Conservation (phyloP, 2,888 invertebrate species). For the Polydrusus tereticollis region DNA sequence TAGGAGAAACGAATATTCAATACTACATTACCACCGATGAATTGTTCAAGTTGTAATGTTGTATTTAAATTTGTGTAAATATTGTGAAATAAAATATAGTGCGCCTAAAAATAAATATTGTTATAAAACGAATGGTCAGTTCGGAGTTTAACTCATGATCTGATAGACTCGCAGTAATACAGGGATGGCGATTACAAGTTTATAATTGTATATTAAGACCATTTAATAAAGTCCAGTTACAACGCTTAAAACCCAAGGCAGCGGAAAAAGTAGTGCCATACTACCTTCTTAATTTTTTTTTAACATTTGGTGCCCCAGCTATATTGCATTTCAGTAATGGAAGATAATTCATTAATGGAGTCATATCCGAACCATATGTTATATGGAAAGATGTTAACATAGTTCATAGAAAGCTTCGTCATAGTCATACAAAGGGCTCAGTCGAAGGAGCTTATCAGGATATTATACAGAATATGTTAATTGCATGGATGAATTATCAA, state of each 20-base stretch:
- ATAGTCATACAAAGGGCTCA: slow-evolving; percentile 35
- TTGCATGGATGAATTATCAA: slow-evolving; percentile 58
- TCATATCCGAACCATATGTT: slow-evolving; percentile 41
- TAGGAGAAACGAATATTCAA: too few species aligned
- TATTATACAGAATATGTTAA: slow-evolving; percentile 52
- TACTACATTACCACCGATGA: too few species aligned
- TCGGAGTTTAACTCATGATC: slow-evolving; percentile 55
- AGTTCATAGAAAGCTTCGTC: slow-evolving; percentile 17
- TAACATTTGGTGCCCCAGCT: slow-evolving; percentile 54
- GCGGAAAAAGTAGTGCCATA: slow-evolving; percentile 54
- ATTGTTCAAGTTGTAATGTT: slow-evolving; percentile 55
- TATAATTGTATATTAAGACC: slow-evolving; percentile 24
- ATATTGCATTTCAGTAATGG: slow-evolving; percentile 59
- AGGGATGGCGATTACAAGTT: slow-evolving; percentile 44
- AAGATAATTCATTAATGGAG: slow-evolving; percentile 55
- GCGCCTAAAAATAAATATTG: slow-evolving; percentile 50
- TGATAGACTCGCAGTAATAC: slow-evolving; percentile 59
- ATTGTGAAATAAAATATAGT: slow-evolving; percentile 54
- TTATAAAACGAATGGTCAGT: slow-evolving; percentile 45
- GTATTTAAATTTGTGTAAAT: slow-evolving; percentile 54
- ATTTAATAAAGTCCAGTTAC: slow-evolving; percentile 42
- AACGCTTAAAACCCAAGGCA: slow-evolving; percentile 53
- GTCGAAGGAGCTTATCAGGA: slow-evolving; percentile 56
- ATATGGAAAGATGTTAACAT: slow-evolving; percentile 42
- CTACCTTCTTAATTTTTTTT: slow-evolving; percentile 53